These are phyloP conservation scores for Seriola rivoliana DNA, from an alignment of 2,113 vertebrate genomes.

Conservation along the genomic window DNA sequence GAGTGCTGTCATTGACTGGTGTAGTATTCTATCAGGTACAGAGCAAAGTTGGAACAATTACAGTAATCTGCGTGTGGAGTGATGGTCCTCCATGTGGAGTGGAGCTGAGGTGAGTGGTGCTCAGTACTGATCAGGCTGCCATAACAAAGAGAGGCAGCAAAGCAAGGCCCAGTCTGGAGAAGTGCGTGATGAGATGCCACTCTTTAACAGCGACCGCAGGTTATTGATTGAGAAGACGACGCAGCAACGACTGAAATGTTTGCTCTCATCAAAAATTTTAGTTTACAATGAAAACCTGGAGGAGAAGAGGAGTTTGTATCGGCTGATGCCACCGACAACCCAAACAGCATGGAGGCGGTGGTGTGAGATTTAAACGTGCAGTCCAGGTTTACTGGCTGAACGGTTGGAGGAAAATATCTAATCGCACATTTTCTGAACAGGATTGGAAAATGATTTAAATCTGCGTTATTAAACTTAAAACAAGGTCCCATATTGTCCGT, in stretches of 20 bases:
- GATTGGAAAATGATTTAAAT: too few relatives aligned
- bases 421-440: too few relatives aligned
- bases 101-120: conserved; percentile 60
- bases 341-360: neutral
- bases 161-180: conserved; percentile 29
- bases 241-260: conserved; percentile 12
- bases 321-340: neutral
- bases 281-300: neutral
- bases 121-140: conserved; percentile 55
- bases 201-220: conserved; percentile 5
- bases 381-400: too few relatives aligned
- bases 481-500: too few relatives aligned
- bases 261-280: conserved; percentile 24
- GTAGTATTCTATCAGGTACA: conserved; percentile 52
- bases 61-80: conserved; percentile 65
- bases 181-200: conserved; percentile 39
- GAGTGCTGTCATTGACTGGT: conserved; percentile 71
- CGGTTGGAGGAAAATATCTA: too few relatives aligned
- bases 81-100: conserved; percentile 73
- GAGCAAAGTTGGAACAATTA: conserved; percentile 77
- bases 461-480: too few relatives aligned
- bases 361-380: neutral
- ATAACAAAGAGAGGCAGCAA: conserved; percentile 39
- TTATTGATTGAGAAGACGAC: conserved; percentile 35
- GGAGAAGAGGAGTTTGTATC: neutral